Evolutionary conservation across 2,113 vertebrate genomes (phyloP).

Genomic region (cattle (Bos taurus)): ARS-UCD2.0 NC_037335.1:66826001-66826500

Average conservation of each 20-base stretch:
- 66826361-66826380: background rate
- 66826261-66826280: background rate
- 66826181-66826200: background rate
- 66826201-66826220: background rate
- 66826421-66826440: background rate
- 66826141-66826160: background rate
- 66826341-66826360: background rate
- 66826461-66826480: background rate
- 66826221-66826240: background rate
- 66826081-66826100: background rate
- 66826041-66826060: background rate
- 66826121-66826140: background rate
- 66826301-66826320: background rate
- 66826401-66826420: background rate
- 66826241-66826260: background rate
- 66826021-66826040: background rate
- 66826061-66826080: background rate
- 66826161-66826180: background rate
- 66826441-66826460: background rate
- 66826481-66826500: background rate
- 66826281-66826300: background rate
- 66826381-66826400: background rate
- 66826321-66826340: background rate
- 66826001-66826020: background rate
- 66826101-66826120: background rate